Percentiles rank a stretch among this genome's conserved stretches.
phyloP scores from a whole-genome alignment of 2,888 invertebrate genomes.

The Entomobrya multifasciata region DNA sequence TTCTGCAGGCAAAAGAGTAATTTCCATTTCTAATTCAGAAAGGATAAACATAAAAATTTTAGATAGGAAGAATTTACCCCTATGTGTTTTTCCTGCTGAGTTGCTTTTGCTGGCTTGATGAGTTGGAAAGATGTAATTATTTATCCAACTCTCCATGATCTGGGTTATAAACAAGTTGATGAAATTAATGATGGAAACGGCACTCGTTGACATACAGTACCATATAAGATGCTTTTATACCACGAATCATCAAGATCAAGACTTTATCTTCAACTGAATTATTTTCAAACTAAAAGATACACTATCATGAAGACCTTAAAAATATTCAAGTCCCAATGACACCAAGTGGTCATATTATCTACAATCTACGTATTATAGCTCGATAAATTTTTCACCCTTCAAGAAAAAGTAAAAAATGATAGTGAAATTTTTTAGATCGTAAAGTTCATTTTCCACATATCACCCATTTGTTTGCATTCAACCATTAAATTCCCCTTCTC shows the following conservation, averaged over 20 bases:
- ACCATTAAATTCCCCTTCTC: conserved; percentile 29
- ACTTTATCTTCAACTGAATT: no score
- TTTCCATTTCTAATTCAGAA: background rate
- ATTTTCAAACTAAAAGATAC: no score
- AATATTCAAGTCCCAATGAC: no score
- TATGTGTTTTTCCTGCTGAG: background rate
- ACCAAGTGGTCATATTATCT: no score
- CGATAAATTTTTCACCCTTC: background rate
- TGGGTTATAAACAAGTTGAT: conserved; percentile 53
- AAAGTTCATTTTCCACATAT: background rate
- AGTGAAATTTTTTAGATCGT: background rate
- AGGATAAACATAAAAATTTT: background rate
- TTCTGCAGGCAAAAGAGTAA: background rate
- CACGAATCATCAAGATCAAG: no score
- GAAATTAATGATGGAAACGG: conserved; percentile 60
- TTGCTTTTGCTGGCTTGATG: conserved; percentile 41
- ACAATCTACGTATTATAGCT: no score
- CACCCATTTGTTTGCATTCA: background rate
- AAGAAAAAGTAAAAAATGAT: background rate
- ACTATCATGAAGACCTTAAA: no score
- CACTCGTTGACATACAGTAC: background rate
- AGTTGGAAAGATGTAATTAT: conserved; percentile 61
- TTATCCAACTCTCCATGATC: conserved; percentile 54
- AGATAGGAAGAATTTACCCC: conserved; percentile 18
- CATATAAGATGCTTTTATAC: background rate